Base-by-base conservation (phyloP, 1,140 invertebrate species). In the Ptiloglossa arizonensis region DNA sequence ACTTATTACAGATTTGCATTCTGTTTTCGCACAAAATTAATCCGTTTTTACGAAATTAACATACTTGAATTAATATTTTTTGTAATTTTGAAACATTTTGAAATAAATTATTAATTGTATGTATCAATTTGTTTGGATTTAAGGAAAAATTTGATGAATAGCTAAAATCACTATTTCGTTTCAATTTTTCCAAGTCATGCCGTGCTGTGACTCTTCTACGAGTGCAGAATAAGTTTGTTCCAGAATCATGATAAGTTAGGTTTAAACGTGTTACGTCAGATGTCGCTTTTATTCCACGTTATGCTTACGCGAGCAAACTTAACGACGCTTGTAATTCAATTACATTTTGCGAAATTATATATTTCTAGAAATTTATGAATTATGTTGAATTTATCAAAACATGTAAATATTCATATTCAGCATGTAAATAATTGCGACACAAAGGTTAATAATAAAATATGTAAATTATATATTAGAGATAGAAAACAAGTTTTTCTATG, bases 171-270 rank as follows among this genome's bases (percentile, higher is more conserved):
- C 48, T 44, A 46, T 22, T 6, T 41, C 13, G 1, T 44, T 41
- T 9, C 24, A 71, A 63, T 83, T 83, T 78, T 79, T 79, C 69
- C 79, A 60, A 83, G 82, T 83, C 82, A 83, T 83, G 82, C 81
- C 67, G 38, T 62, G 59, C 41, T 44, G 59, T 79, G 52, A 75
- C 68, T 44, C 52, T 62, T 64, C 4, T 63, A 11, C 8, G 57
- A 64, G 38, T 54, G 6, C 5, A n/a, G 32, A 8, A 27, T 52
- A 27, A 35, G 32, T 66, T 15, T 13, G 29, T 22, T 32, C 29
- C 19, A 48, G 11, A 48, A 66, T 69, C 15, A 27, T 57, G 35
- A 69, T 70, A 59, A 70, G n/a, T 35, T 38, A 35, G 1, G 24
- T 41, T 38, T 32, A 59, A 76, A 19, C 17, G 8, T 29, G 41